Evolutionary conservation across 2,888 invertebrate genomes (phyloP).

Genomic region (Chloromyia formosa): DNA sequence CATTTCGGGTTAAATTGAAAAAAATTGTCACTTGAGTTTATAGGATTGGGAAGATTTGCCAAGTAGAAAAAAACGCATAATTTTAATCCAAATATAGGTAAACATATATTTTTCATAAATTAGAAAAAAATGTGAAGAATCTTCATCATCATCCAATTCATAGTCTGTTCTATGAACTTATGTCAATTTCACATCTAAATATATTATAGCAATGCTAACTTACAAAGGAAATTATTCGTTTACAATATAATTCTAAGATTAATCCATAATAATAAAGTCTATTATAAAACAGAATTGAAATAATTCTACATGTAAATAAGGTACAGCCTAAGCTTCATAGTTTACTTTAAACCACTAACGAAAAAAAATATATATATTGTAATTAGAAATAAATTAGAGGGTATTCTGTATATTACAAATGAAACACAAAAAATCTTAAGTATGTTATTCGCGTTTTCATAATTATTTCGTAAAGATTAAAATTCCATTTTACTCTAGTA

Average conservation of each 20-base stretch:
- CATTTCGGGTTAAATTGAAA: too few relatives aligned
- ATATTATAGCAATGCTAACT: conserved; percentile 23
- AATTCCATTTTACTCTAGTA: background rate
- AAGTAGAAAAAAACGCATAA: too few relatives aligned
- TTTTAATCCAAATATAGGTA: conserved; percentile 31
- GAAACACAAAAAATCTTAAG: background rate
- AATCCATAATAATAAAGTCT: conserved; percentile 6
- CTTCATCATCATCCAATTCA: conserved; percentile 28
- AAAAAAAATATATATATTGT: conserved; percentile 20
- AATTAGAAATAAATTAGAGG: conserved; percentile 18
- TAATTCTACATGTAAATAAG: conserved; percentile 12
- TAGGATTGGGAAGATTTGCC: too few relatives aligned
- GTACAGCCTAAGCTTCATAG: conserved; percentile 26
- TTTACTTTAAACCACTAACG: background rate
- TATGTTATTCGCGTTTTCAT: conserved; percentile 15
- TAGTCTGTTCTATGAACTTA: conserved; percentile 15
- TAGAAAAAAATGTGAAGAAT: conserved; percentile 2
- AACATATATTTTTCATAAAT: conserved; percentile 40
- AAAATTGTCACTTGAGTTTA: too few relatives aligned
- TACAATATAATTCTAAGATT: background rate
- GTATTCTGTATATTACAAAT: background rate
- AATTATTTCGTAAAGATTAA: background rate
- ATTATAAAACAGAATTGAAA: conserved; percentile 21
- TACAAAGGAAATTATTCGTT: conserved; percentile 6
- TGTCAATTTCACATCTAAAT: conserved; percentile 17